Percentiles rank a stretch among this genome's conserved stretches.
These are phyloP conservation scores for Drosophila meridiana DNA, from an alignment of 2,888 invertebrate species.

Conservation along the genomic window DNA sequence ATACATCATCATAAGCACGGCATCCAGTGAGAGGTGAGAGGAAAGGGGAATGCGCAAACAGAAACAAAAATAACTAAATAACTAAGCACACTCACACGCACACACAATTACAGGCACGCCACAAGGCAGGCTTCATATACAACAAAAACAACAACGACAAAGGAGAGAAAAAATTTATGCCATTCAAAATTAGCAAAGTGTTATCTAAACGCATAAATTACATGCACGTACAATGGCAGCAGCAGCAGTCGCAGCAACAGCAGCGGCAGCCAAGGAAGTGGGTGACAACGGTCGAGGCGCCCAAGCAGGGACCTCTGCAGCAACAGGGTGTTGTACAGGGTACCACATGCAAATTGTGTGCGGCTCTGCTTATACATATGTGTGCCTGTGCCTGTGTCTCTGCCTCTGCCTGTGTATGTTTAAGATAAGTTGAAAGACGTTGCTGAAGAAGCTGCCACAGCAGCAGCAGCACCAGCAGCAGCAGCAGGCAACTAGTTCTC, in stretches of 20 bases:
- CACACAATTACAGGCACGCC: slow-evolving; percentile 76
- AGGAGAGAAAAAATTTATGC: slow-evolving; percentile 70
- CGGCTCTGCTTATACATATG: slow-evolving; percentile 21
- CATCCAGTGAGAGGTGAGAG: slow-evolving; percentile 44
- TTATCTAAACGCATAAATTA: slow-evolving; percentile 82
- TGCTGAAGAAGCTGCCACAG: slow-evolving; percentile 77
- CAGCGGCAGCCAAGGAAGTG: slow-evolving; percentile 56
- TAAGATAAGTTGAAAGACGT: slow-evolving; percentile 78
- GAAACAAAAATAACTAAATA: slow-evolving; percentile 34
- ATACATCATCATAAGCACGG: slow-evolving; percentile 79
- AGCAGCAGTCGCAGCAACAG: slow-evolving; percentile 43
- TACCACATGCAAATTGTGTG: slow-evolving; percentile 72
- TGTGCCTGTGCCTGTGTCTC: slow-evolving; percentile 1
- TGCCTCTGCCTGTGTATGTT: slow-evolving; percentile 5
- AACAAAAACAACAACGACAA: slow-evolving; percentile 20
- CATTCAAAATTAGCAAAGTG: slow-evolving; percentile 82
- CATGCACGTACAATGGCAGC: slow-evolving; percentile 76
- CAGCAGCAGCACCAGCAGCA: slow-evolving; percentile 17
- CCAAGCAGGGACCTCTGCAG: slow-evolving; percentile 21
- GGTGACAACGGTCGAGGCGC: slow-evolving; percentile 52
- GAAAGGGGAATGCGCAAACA: slow-evolving; percentile 6
- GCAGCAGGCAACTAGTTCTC: slow-evolving; percentile 64
- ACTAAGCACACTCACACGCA: slow-evolving; percentile 65
- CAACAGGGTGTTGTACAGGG: slow-evolving; percentile 40
- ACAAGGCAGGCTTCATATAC: slow-evolving; percentile 57